Evolutionary conservation across 1,140 invertebrate genomes (phyloP), one percentile per base, ranked within the genome.

Genomic region (Anagrus nilaparvatae): DNA sequence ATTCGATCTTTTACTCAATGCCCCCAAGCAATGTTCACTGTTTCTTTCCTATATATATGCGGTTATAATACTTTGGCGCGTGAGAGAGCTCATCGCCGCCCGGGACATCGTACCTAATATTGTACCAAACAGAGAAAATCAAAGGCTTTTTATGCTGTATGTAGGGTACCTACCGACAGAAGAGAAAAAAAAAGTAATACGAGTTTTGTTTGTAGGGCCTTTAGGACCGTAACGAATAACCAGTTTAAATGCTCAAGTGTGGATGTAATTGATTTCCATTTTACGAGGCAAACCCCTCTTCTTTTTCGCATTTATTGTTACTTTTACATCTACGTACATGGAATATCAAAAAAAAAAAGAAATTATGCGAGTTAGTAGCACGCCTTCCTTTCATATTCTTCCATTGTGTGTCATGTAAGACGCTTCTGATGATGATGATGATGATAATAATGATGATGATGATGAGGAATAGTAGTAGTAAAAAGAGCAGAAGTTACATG

Each of bases 221-320:
- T 64, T 60, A 61, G 58, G 57, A 63, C 63, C 64, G 62, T 67
- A 58, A 63, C 63, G 61, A 65, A n/a, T n/a, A 69, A 65, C 63
- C 65, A 69, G 63, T 66, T 66, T 65, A 67, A 67, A 62, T 65
- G 64, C 63, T 65, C 67, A 67, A 67, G 63, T 59, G 64, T 60
- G 63, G 58, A 65, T 67, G 64, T 69, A 69, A 69, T 69, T 67
- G 66, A 67, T 69, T 67, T 66, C 63, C 66, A 67, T 69, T 66
- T 66, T 69, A 69, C 59, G 63, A 66, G 62, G 57, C 54, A 55
- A 51, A 50, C 48, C 45, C 48, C 47, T 50, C 45, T 42, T 43
- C 50, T 47, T 41, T 51, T 45, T 51, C 49, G 45, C 24, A 17
- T 29, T 24, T 18, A 17, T 24, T 25, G 8, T 29, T 12, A 24